Percentiles rank a stretch among this genome's conserved stretches.
These are phyloP conservation scores for Pampus argenteus DNA, from an alignment of 2,797 vertebrate genomes.

Conservation along the genomic window DNA sequence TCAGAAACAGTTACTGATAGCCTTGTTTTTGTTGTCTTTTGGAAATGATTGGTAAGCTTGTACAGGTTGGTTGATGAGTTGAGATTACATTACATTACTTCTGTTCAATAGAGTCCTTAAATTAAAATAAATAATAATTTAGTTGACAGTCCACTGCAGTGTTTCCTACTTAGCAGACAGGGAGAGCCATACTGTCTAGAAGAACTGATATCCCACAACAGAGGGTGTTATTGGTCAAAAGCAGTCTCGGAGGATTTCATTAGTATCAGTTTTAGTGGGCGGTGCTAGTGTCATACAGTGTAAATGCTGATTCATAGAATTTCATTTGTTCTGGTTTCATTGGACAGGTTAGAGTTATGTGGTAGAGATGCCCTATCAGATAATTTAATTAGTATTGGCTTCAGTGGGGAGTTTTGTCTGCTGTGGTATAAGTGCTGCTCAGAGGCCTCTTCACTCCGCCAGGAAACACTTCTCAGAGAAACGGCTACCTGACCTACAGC, in stretches of 20 bases:
- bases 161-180: not conserved
- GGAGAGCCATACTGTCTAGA: not conserved
- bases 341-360: constrained; percentile 50
- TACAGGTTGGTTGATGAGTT: not conserved
- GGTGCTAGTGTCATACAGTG: constrained; percentile 15
- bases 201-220: constrained; percentile 10
- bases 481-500: constrained; percentile 21
- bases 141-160: not conserved
- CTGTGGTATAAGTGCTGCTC: constrained; percentile 8
- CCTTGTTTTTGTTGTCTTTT: not conserved
- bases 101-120: not conserved
- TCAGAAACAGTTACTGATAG: not conserved
- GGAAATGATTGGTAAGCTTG: not conserved
- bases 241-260: constrained; percentile 42
- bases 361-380: constrained; percentile 27
- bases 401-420: constrained; percentile 38
- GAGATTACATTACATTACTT: not conserved
- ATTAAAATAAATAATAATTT: not conserved
- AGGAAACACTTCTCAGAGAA: constrained; percentile 19
- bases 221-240: constrained; percentile 29
- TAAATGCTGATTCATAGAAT: constrained; percentile 48
- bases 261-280: constrained; percentile 49
- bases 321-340: constrained; percentile 47
- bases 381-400: constrained; percentile 58
- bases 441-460: constrained; percentile 22